phyloP scores from a whole-genome alignment of 2,888 invertebrate genomes.

The Acrocera orbiculus region DNA sequence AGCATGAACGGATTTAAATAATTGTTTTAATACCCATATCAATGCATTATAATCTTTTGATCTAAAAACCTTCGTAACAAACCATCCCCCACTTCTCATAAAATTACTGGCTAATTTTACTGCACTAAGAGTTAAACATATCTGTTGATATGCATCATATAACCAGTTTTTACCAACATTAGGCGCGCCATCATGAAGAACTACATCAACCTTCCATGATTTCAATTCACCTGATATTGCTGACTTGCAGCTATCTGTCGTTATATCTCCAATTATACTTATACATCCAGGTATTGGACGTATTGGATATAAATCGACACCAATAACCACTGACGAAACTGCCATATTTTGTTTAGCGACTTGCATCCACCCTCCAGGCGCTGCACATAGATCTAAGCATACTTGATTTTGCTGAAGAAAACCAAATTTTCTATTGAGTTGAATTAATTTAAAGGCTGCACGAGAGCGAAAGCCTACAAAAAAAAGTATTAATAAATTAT shows the following conservation, averaged over 20 bases:
- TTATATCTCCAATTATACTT: conserved; percentile 84
- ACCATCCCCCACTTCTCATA: conserved; percentile 82
- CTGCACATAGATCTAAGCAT: conserved; percentile 95
- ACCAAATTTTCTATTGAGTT: conserved; percentile 90
- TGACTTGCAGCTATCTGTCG: conserved; percentile 79
- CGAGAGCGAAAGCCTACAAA: conserved; percentile 79
- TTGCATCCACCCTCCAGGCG: conserved; percentile 99
- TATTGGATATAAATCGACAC: conserved; percentile 93
- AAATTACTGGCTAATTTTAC: conserved; percentile 83
- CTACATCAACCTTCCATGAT: conserved; percentile 92
- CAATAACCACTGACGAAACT: conserved; percentile 81
- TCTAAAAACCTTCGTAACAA: conserved; percentile 95
- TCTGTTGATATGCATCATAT: conserved; percentile 92
- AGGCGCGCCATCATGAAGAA: conserved; percentile 95
- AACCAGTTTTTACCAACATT: conserved; percentile 96
- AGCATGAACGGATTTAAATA: conserved; percentile 92
- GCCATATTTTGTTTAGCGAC: conserved; percentile 98
- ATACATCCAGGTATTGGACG: conserved; percentile 80
- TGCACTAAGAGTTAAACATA: conserved; percentile 78
- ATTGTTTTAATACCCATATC: conserved; percentile 87
- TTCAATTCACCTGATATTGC: conserved; percentile 70
- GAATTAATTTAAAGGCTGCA: conserved; percentile 98
- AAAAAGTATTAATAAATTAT: neutral
- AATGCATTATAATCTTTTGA: conserved; percentile 95
- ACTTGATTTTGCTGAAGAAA: conserved; percentile 92